Evolutionary conservation across 2,888 invertebrate genomes (phyloP).

Genomic region (Synanthedon andrenaeformis): DNA sequence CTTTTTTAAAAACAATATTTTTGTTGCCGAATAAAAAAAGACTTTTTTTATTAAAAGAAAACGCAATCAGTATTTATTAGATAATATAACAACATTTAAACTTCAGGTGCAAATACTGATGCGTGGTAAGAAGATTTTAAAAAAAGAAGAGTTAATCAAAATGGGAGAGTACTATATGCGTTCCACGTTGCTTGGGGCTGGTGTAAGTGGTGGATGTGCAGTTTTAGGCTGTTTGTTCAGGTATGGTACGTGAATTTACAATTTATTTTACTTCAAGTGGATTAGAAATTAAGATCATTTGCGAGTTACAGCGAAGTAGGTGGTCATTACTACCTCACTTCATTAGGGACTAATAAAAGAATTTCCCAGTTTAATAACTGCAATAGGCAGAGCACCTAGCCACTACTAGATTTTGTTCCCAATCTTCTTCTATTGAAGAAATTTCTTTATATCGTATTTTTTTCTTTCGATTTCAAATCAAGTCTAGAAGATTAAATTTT

Average conservation of each 20-base stretch:
- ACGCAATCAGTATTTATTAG: too few species aligned
- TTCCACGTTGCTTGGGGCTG: conserved; percentile 44
- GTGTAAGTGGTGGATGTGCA: conserved; percentile 33
- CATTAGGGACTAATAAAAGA: too few species aligned
- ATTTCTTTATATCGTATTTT: too few species aligned
- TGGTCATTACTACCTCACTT: too few species aligned
- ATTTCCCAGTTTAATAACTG: too few species aligned
- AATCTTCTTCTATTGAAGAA: too few species aligned
- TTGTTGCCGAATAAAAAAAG: too few species aligned
- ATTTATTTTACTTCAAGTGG: neutral
- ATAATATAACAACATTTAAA: neutral
- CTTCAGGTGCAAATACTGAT: conserved; percentile 60
- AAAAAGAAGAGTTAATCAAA: conserved; percentile 43
- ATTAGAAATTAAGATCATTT: too few species aligned
- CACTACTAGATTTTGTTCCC: too few species aligned
- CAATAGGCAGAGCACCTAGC: too few species aligned
- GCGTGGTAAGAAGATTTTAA: conserved; percentile 52
- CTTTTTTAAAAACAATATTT: too few species aligned
- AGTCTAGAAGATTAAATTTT: conserved; percentile 18
- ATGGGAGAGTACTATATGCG: conserved; percentile 51
- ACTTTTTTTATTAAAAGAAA: neutral
- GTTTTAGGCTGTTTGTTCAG: conserved; percentile 47
- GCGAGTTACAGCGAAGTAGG: too few species aligned
- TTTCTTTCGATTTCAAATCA: conserved; percentile 41
- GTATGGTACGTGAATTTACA: conserved; percentile 37